Base-by-base conservation (phyloP, 1,140 invertebrate genomes). In the Pogonus chalceus region DNA sequence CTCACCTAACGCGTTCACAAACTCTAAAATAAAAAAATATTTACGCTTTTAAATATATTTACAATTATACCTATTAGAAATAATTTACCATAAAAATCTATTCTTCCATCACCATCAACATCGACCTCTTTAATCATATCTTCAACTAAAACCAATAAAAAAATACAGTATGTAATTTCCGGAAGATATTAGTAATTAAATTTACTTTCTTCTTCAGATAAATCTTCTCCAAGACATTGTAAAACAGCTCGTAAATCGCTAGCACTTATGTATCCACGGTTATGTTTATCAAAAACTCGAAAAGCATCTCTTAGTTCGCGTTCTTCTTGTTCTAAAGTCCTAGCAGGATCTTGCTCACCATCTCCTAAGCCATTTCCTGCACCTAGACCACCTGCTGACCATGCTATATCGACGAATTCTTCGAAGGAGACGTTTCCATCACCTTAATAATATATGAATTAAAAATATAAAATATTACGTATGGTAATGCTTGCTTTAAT, bases 81-180 rank as follows among this genome's bases (percentile, higher is more conserved):
- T 37, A 53, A 23, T 46, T 78, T 75, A 88, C 87, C 87, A 61
- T 90, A 84, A 71, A 92, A 92, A 72, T 92, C 88, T 58, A 92
- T 92, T 59, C 88, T 76, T 4, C 89, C 89, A 67, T 92, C 89
- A 2, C 89, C 88, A 66, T 92, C 88, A 12, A 90, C 87, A 68
- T 92, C 89, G 2, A 92, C 89, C 75, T 92, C 89, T 68, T 90
- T 88, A 62, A 92, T 92, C 89, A 92, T 92, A 64, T 91, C 88
- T 71, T 92, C 88, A 69, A 92, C 88, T 90, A 74, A 37, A 84
- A 79, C 58, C 62, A 58, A 63, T 61, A 54, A 58, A 58, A 60
- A 58, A 57, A 35, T n/a, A n/a, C n/a, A 49, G 4, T 50, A 56
- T 20, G 1, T 3, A 26, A 24, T 24, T 23, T 23, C 20, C 22